Evolutionary conservation across 2,113 vertebrate species (phyloP), one percentile per base, ranked within the genome.

Genomic region (Ophiodon elongatus): DNA sequence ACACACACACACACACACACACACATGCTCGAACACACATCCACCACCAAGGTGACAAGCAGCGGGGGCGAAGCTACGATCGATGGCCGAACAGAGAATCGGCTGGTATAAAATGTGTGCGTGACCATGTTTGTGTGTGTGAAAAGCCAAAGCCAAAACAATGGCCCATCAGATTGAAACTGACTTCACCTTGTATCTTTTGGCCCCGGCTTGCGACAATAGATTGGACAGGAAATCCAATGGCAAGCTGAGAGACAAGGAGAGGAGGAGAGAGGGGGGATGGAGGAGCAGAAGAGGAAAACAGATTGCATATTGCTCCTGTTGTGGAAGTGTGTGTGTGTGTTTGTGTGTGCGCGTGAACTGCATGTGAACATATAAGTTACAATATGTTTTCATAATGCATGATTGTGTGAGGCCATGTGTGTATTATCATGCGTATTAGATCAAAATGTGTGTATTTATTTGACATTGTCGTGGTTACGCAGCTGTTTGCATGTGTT

Each of bases 161-260:
- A 98, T 97, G 92, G 95, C 70, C 83, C 95, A 96, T 96, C 96
- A 96, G 96, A 97, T 97, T 96, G 96, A 95, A 97, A 96, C 94
- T 93, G 96, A 97, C 96, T 97, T 96, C 96, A 96, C 92, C 96
- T 96, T 97, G 96, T 97, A 96, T 96, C 97, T 97, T 95, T 94
- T 94, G 95, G 59, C 94, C 92, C 92, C 90, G 94, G 91, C 91
- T 83, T 94, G 92, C 92, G 84, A 94, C 96, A 96, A 97, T 95
- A 96, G 96, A 96, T 97, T 97, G 96, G 96, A 94, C 95, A 94
- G 96, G 96, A 97, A 98, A 97, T 96, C 96, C 94, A 96, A 97
- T 96, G 96, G 95, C 85, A 82, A 93, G 92, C 92, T 92, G 92
- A 96, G 94, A 96, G 95, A 95, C 94, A 94, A 93, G 76, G 39